Base-by-base conservation (phyloP, 1,140 invertebrate genomes). In the Magallana angulata region DNA sequence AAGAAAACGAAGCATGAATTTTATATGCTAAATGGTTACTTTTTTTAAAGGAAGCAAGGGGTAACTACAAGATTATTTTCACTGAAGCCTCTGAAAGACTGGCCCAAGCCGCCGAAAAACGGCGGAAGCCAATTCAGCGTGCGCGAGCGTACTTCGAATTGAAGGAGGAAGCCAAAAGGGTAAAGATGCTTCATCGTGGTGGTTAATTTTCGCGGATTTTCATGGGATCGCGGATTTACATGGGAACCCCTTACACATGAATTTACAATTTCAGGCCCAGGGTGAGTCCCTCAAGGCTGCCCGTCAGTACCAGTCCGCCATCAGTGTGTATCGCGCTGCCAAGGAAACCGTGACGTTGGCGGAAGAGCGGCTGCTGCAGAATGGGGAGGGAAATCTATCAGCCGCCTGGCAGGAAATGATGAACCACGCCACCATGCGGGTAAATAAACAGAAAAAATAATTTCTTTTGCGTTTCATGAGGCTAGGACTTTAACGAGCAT, bases 341-440 rank as follows among this genome's bases (percentile, higher is more conserved):
- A 98, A 98, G 95, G 98, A 99, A 95, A 98, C 98, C 80, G 98
- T 99, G 88, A 97, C 97, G 8, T 94, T 98, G 88, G 98, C 98
- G 1, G 98, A 99, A 95, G 90, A 90, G n/a, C 83, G 60, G 11
- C 84, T 88, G 48, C 92, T 97, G 93, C 86, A 92, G 97, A 93
- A 97, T 90, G 97, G 97, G 93, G 97, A 97, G 96, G 90, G 90
- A 30, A 96, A 97, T 94, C 97, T 98, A 94, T 98, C 99, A 94
- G 97, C 97, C 93, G 98, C 98, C 58, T 99, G 98, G 98, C 98
- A 99, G 95, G 98, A 99, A 96, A 99, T 99, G 98, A 96, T 99
- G 24, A 99, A 99, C 95, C 98, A 99, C 95, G 98, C 98, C 85
- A 99, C 98, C 9, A 97, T 97, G 87, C 97, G 98, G 95, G 98